Evolutionary conservation across 2,888 invertebrate genomes (phyloP).

Genomic region (Pseudococcus longispinus): DNA sequence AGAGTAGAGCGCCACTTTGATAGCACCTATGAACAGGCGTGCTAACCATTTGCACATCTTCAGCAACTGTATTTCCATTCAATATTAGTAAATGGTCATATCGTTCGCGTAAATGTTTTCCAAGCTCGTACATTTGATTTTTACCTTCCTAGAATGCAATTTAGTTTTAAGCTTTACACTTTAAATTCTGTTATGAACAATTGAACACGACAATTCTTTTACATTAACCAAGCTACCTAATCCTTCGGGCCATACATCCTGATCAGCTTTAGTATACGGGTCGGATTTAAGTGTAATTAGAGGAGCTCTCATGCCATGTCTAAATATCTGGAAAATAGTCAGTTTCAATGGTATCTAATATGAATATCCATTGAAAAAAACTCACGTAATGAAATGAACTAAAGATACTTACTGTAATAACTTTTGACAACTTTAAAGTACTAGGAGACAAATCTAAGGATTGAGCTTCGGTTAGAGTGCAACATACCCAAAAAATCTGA

Average conservation of each 20-base stretch:
- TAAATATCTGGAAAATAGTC: slow-evolving; percentile 69
- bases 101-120: slow-evolving; percentile 76
- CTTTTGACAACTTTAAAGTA: background rate
- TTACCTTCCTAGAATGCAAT: slow-evolving; percentile 70
- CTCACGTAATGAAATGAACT: background rate
- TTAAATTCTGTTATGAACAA: background rate
- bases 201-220: background rate
- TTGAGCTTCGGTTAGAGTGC: background rate
- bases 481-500: too few species aligned
- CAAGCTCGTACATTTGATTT: slow-evolving; percentile 75
- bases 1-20: slow-evolving; percentile 58
- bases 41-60: slow-evolving; percentile 56
- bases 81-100: slow-evolving; percentile 69
- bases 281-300: background rate
- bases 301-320: slow-evolving; percentile 82
- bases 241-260: slow-evolving; percentile 1
- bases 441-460: too few species aligned
- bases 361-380: background rate
- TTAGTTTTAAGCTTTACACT: background rate
- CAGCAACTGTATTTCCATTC: background rate
- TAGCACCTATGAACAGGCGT: slow-evolving; percentile 58
- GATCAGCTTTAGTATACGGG: background rate
- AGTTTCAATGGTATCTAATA: background rate
- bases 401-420: background rate
- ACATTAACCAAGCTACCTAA: background rate